phyloP scores from a whole-genome alignment of 2,888 invertebrate species.

The Boloria selene region DNA sequence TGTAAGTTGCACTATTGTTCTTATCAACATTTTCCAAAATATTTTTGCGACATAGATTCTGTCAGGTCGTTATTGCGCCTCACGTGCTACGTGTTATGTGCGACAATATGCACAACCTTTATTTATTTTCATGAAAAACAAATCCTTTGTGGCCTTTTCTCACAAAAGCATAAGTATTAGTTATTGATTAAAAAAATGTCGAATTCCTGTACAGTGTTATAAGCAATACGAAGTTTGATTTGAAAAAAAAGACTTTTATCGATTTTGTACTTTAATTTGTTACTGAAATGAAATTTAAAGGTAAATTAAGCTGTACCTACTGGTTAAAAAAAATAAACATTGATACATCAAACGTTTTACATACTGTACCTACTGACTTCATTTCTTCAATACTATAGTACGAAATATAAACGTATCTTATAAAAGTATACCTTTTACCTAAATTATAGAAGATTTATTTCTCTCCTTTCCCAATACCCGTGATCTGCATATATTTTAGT shows the following conservation, averaged over 20 bases:
- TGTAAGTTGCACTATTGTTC: neutral
- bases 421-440: conserved; percentile 6
- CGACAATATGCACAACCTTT: neutral
- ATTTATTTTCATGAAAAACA: neutral
- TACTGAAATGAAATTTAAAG: too few relatives aligned
- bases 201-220: too few relatives aligned
- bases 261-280: too few relatives aligned
- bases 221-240: too few relatives aligned
- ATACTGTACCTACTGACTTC: neutral
- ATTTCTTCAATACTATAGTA: neutral
- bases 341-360: neutral
- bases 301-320: too few relatives aligned
- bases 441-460: conserved; percentile 21
- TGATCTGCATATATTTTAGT: conserved; percentile 36
- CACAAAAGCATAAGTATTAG: too few relatives aligned
- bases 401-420: neutral
- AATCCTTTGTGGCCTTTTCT: neutral
- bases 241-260: too few relatives aligned
- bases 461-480: conserved; percentile 13
- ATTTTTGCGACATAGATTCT: conserved; percentile 45
- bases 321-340: too few relatives aligned
- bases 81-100: conserved; percentile 33
- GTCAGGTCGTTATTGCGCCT: conserved; percentile 42
- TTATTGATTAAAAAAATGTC: too few relatives aligned
- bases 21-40: conserved; percentile 20